Conservation (phyloP, 2,113 vertebrate genomes). For the Rhinoderma darwinii region DNA sequence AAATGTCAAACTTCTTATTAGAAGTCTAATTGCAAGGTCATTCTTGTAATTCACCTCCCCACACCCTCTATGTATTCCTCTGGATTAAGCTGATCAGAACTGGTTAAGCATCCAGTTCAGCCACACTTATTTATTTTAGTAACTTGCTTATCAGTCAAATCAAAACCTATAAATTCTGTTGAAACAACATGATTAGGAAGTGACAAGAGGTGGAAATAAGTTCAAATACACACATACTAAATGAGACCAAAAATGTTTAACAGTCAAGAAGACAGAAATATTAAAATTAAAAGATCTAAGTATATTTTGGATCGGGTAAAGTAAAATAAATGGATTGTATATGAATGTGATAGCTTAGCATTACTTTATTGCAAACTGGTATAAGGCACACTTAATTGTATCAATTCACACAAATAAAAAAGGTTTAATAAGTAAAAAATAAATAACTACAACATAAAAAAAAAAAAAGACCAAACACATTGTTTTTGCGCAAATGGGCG, state of each 20-base stretch:
- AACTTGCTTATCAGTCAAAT: slow-evolving; percentile 62
- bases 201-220: not conserved
- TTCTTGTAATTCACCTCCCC: not conserved
- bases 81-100: slow-evolving; percentile 39
- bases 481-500: too few species aligned
- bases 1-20: not conserved
- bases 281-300: not conserved
- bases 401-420: too few species aligned
- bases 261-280: too few species aligned
- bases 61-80: not conserved
- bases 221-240: not conserved
- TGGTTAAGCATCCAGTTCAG: slow-evolving; percentile 28
- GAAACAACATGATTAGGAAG: slow-evolving; percentile 54
- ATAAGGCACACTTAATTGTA: too few species aligned
- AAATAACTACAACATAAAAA: too few species aligned
- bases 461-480: too few species aligned
- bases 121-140: slow-evolving; percentile 47
- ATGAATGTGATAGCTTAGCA: too few species aligned
- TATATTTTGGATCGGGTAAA: not conserved
- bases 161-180: slow-evolving; percentile 49
- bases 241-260: too few species aligned
- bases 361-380: too few species aligned
- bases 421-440: too few species aligned
- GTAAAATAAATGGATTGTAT: not conserved
- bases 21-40: not conserved